Evolutionary conservation across 2,888 invertebrate species (phyloP).

Genomic region (Euzophera pinguis): DNA sequence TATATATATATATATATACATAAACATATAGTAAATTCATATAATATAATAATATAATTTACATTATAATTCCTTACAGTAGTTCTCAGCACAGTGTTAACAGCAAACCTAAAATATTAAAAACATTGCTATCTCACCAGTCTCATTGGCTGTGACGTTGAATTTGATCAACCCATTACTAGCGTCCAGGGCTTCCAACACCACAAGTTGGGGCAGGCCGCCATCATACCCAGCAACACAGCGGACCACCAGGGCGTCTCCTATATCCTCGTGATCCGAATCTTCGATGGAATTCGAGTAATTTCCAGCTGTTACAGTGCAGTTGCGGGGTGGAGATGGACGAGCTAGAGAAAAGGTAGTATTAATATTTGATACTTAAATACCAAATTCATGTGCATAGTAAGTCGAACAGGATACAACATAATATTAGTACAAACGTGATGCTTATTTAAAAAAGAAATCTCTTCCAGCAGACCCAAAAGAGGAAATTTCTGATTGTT

Average conservation of each 20-base stretch:
- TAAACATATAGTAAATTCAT: no score
- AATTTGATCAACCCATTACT: slow-evolving; percentile 83
- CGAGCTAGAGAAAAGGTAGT: slow-evolving; percentile 77
- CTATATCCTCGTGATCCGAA: slow-evolving; percentile 50
- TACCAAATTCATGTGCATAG: no score
- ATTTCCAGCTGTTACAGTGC: slow-evolving; percentile 85
- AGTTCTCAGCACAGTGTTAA: neutral
- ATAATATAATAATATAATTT: no score
- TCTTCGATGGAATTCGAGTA: slow-evolving; percentile 74
- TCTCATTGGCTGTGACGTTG: slow-evolving; percentile 84
- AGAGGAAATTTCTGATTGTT: no score
- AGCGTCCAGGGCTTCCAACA: slow-evolving; percentile 90
- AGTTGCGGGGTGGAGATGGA: slow-evolving; percentile 91
- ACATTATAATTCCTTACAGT: no score
- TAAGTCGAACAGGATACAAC: no score
- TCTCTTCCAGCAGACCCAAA: no score
- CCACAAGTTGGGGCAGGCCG: slow-evolving; percentile 91
- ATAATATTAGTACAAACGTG: no score
- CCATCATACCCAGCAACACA: slow-evolving; percentile 94
- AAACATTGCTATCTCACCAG: slow-evolving; percentile 45
- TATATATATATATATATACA: no score
- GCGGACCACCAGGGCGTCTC: slow-evolving; percentile 84
- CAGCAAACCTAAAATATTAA: neutral
- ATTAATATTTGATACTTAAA: no score
- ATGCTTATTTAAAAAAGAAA: no score